Percentiles rank a stretch among this genome's conserved stretches.
phyloP scores from a whole-genome alignment of 2,113 vertebrate species.

The Varanus salvator region DNA sequence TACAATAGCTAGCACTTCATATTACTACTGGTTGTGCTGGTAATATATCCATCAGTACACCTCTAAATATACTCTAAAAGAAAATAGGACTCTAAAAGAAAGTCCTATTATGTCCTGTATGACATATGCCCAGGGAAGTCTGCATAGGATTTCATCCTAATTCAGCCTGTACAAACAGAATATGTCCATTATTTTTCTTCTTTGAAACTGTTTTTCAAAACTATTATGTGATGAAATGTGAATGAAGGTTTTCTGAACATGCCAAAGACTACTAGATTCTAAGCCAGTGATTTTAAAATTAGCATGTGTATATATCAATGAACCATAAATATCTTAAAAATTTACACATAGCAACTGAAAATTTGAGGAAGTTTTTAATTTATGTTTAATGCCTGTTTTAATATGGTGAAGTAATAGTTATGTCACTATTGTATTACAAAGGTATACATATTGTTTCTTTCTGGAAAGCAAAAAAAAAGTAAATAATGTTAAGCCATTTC shows the following conservation, averaged over 20 bases:
- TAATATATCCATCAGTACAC: slow-evolving; percentile 49
- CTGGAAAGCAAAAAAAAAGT: neutral
- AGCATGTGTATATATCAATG: neutral
- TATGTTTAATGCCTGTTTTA: neutral
- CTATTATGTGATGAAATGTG: no score
- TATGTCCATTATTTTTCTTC: neutral
- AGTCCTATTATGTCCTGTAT: neutral
- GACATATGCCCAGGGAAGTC: neutral
- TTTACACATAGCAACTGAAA: neutral
- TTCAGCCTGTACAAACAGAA: neutral
- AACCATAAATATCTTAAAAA: neutral
- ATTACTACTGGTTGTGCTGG: slow-evolving; percentile 76
- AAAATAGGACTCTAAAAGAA: neutral
- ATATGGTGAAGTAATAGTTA: neutral
- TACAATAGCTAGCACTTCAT: slow-evolving; percentile 71
- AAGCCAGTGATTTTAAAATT: neutral
- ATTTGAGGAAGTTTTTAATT: neutral
- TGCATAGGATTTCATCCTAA: neutral
- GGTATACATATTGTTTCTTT: neutral
- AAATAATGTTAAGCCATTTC: neutral
- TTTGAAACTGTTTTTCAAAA: neutral
- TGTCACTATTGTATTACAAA: neutral
- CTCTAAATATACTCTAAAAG: neutral
- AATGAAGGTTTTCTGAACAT: neutral
- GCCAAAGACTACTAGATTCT: neutral